Percentiles rank a stretch among this genome's conserved stretches.
Conservation (phyloP, 37 sponge, comb jelly and placozoan species). For the Ephydatia muelleri region DNA sequence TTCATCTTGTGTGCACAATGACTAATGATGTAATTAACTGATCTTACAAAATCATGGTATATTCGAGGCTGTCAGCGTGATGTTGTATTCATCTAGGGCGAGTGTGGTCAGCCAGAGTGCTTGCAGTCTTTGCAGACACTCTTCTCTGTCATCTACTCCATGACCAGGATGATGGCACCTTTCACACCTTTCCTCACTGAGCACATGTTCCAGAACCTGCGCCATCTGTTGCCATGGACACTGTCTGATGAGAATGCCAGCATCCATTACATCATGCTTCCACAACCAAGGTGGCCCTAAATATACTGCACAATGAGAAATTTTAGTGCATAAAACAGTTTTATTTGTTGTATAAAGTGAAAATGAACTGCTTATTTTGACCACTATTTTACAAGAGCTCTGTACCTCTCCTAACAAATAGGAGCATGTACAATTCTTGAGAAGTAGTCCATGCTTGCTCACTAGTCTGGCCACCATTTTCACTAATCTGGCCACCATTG, state of each 20-base stretch:
- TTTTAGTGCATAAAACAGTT: too few relatives aligned
- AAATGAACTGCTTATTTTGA: too few relatives aligned
- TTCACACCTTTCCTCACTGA: slow-evolving; percentile 98
- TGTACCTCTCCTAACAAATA: too few relatives aligned
- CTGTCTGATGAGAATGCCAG: slow-evolving; percentile 63
- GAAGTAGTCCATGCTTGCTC: too few relatives aligned
- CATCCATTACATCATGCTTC: slow-evolving; percentile 88
- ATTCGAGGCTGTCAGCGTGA: neutral
- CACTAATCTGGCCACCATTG: too few relatives aligned
- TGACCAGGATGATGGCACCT: slow-evolving; percentile 96
- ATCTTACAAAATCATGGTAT: neutral
- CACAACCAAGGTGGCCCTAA: slow-evolving; percentile 62
- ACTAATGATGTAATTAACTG: neutral
- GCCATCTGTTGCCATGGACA: slow-evolving; percentile 41
- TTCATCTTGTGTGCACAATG: neutral
- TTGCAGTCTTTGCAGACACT: slow-evolving; percentile 76
- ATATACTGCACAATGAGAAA: neutral
- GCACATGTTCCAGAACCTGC: slow-evolving; percentile 91
- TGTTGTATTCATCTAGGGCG: slow-evolving; percentile 57
- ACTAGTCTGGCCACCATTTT: too few relatives aligned
- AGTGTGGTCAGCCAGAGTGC: slow-evolving; percentile 67
- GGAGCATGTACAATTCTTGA: too few relatives aligned
- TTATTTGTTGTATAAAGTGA: too few relatives aligned
- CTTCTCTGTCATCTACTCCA: slow-evolving; percentile 83
- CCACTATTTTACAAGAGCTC: too few relatives aligned